Conservation (phyloP, 2,113 vertebrate species). For the Xenus cinereus region DNA sequence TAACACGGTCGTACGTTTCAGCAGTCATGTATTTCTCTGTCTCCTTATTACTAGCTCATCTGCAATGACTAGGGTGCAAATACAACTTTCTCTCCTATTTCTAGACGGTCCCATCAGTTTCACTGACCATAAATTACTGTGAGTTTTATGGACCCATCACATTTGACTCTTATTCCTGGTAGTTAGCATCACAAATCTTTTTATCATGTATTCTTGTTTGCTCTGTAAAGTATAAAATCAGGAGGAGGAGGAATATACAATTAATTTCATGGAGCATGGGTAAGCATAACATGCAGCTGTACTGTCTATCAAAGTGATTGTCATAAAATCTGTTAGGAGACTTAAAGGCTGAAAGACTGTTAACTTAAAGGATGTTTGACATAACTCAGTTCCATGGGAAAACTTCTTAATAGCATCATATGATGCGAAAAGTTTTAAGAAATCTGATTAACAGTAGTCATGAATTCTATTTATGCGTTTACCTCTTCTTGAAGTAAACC, state of each 20-base stretch:
- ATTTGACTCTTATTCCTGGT: not conserved
- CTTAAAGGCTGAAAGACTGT: not conserved
- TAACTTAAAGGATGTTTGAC: not conserved
- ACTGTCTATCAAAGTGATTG: conserved; percentile 16
- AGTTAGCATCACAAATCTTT: conserved; percentile 9
- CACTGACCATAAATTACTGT: not conserved
- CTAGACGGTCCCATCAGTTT: not conserved
- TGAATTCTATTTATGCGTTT: not conserved
- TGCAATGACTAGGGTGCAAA: not conserved
- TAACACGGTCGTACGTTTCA: not conserved
- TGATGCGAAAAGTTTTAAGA: not conserved
- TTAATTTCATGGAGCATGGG: not conserved
- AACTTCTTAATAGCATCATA: not conserved
- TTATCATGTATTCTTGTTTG: not conserved
- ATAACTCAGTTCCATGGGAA: not conserved
- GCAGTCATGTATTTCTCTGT: not conserved
- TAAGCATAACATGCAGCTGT: not conserved
- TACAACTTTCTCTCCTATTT: not conserved
- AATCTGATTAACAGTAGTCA: not conserved
- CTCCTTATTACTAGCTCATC: not conserved
- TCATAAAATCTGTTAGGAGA: not conserved
- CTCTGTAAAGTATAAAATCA: not conserved
- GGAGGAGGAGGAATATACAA: not conserved
- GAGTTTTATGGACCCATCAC: not conserved
- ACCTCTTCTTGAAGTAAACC: not conserved